Evolutionary conservation across 2,113 vertebrate genomes (phyloP), one percentile per base, ranked within the genome.

Genomic region (Serinus canaria): DNA sequence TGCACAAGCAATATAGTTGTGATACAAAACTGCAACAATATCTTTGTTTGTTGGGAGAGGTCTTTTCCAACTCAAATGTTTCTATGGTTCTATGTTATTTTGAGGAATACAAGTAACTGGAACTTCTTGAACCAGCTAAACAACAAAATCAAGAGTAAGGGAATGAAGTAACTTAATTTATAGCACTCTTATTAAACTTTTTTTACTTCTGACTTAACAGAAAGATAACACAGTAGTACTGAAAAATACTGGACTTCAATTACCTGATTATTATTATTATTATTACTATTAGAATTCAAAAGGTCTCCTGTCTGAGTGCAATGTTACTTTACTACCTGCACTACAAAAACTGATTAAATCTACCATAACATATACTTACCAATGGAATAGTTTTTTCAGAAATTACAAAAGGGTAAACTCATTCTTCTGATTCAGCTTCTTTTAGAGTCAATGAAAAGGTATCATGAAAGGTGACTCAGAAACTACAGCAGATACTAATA

Each of bases 361-460:
- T 35, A 63, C 55, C 22, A 67, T 75, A 39, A 67, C 77, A 72
- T 39, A 41, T 72, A 62, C 44, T 85, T 89, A 79, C 46, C 43
- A 58, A 68, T 35, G 8, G 52, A 82, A 82, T 44, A 2, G 43
- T 33, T 84, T 83, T 43, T 62, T 82, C 52, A 92, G 50, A 92
- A 82, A 94, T 68, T 15, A 47, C 47, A 81, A 56, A 89, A 72
- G 20, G 41, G 52, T 72, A 60, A 90, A 27, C 30, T 78, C 62
- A 76, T 53, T 68, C 50, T n/a, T 46, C 62, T 91, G 49, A 90
- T 63, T 84, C 78, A 84, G 49, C 19, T 87, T 56, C 39, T 78
- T 82, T 87, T 83, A 87, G 31, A 83, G 50, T 85, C 77, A 92
- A 41, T 87, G n/a, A 66, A 92, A 87, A 92, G 21, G 39, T 74